These are phyloP conservation scores for Meriones psammophilus DNA, from an alignment of 2,797 vertebrate species.

Conservation along the genomic window DNA sequence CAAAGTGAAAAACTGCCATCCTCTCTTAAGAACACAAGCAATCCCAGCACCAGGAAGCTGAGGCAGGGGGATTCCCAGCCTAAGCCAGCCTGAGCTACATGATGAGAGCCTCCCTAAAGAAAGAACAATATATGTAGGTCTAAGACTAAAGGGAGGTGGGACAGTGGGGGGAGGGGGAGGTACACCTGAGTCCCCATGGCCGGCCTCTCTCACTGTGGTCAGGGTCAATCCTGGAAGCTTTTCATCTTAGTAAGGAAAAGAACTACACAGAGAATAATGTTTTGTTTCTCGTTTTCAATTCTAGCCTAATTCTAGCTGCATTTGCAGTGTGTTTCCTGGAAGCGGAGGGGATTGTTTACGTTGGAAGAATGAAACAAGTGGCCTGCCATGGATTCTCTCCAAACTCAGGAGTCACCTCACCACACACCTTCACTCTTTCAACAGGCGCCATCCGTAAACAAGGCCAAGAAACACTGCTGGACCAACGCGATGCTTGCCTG, in stretches of 20 bases:
- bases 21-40: not conserved
- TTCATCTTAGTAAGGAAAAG: not conserved
- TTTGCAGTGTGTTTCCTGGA: not conserved
- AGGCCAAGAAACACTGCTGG: not conserved
- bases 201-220: not conserved
- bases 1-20: constrained; percentile 78
- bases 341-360: not conserved
- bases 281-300: not conserved
- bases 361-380: not conserved
- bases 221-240: not conserved
- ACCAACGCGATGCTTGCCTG: too few species aligned
- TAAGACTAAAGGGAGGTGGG: not conserved
- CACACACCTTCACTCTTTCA: not conserved
- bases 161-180: too few species aligned
- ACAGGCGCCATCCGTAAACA: not conserved
- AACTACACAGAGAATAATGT: not conserved
- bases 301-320: not conserved
- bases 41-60: too few species aligned
- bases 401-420: not conserved
- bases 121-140: not conserved
- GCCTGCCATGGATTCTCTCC: not conserved
- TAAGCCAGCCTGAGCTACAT: not conserved
- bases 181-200: not conserved
- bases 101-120: not conserved
- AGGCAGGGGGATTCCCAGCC: not conserved